Evolutionary conservation across 1,140 invertebrate genomes (phyloP), one percentile per base, ranked within the genome.

Genomic region (Procambarus clarkii): DNA sequence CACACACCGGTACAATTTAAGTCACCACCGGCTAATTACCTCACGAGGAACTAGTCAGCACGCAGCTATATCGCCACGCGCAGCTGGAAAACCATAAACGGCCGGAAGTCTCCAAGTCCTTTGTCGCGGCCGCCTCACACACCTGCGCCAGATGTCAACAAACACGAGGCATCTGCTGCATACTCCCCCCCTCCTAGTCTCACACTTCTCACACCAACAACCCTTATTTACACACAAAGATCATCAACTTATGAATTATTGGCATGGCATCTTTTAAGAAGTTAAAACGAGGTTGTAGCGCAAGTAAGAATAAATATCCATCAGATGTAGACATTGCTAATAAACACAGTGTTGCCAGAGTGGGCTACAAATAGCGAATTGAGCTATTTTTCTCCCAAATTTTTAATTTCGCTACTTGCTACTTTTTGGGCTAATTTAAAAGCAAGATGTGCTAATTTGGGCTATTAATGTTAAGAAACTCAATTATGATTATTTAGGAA

Each of bases 81-180:
- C 21, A 71, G 24, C 69, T 71, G 69, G 69, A 24, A 71, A 71
- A 71, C 69, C 69, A 71, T 71, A 71, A 71, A 71, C n/a, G 69
- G 69, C 69, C 69, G 69, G 69, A 71, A 71, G 69, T 71, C 21
- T 80, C 11, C 13, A n/a, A 71, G 90, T 91, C 85, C 90, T 91
- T 91, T 91, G 90, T 91, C 45, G 89, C 89, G 83, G 84, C 90
- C 77, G 87, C 87, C 21, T 54, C 90, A 74, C 90, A 91, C 90
- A 91, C 90, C 90, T 91, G 90, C 90, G 90, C 90, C 90, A 91
- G 90, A 91, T 91, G 90, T 91, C 90, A 91, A 91, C 90, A 91
- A 91, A 91, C 84, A 91, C 46, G 64, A 18, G 18, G 78, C 90
- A 76, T 91, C 76, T 91, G 90, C 13, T 81, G 50, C 7, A 86